Conservation (phyloP, 2,888 invertebrate genomes). For the Ryuthela nishihirai region DNA sequence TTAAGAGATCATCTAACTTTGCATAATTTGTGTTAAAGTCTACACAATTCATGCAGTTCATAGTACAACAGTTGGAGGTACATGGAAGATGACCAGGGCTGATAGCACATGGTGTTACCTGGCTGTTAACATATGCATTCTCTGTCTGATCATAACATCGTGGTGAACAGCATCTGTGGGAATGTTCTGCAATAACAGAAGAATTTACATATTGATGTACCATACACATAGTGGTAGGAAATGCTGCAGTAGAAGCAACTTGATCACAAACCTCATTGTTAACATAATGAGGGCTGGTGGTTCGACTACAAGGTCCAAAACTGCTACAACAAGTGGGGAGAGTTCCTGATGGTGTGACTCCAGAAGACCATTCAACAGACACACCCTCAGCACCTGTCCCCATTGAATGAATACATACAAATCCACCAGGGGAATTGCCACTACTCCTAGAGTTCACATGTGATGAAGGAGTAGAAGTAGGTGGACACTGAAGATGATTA, state of each 20-base stretch:
- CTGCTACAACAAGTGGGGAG: slow-evolving; percentile 17
- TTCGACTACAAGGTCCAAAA: slow-evolving; percentile 2
- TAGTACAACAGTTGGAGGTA: neutral
- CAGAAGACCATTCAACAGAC: slow-evolving; percentile 2
- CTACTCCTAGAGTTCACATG: neutral
- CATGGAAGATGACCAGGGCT: slow-evolving; percentile 17
- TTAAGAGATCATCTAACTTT: slow-evolving; percentile 44
- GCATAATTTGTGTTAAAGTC: slow-evolving; percentile 46
- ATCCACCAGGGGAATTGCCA: slow-evolving; percentile 18
- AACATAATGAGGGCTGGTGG: slow-evolving; percentile 13
- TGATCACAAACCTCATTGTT: slow-evolving; percentile 24
- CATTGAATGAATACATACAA: slow-evolving; percentile 9
- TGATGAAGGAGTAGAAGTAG: neutral
- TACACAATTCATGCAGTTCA: slow-evolving; percentile 14
- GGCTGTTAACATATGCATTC: slow-evolving; percentile 25
- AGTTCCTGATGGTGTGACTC: slow-evolving; percentile 6
- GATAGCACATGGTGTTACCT: slow-evolving; percentile 9
- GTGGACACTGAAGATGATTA: slow-evolving; percentile 6
- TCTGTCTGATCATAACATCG: slow-evolving; percentile 7
- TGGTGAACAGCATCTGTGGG: slow-evolving; percentile 7
- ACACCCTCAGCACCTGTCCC: neutral
- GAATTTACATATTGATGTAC: slow-evolving; percentile 18
- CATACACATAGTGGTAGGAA: slow-evolving; percentile 16
- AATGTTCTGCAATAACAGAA: slow-evolving; percentile 5
- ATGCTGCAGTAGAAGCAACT: neutral